Evolutionary conservation across 1,140 invertebrate genomes (phyloP).

Genomic region (Drosophila suzukii): DNA sequence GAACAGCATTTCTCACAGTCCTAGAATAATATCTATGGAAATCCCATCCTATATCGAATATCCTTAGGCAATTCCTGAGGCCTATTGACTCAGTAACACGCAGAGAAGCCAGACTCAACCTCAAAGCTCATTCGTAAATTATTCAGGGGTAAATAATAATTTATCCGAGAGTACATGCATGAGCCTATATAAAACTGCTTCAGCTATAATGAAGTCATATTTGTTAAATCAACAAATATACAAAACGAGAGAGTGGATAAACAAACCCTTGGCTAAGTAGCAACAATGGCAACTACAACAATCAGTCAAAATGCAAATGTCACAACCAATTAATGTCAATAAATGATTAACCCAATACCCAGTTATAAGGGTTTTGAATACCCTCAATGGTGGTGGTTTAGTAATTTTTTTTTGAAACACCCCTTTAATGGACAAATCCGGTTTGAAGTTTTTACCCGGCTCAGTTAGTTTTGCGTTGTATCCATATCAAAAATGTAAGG

Average conservation of each 20-base stretch:
- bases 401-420: slow-evolving; percentile 18
- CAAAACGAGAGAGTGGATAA: slow-evolving; percentile 44
- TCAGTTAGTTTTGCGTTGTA: slow-evolving; percentile 33
- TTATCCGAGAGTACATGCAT: slow-evolving; percentile 19
- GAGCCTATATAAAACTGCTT: slow-evolving; percentile 43
- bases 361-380: slow-evolving; percentile 17
- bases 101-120: slow-evolving; percentile 37
- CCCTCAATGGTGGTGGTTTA: slow-evolving; percentile 35
- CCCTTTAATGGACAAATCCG: slow-evolving; percentile 51
- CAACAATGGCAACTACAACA: slow-evolving; percentile 79
- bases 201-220: slow-evolving; percentile 74
- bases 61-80: slow-evolving; percentile 36
- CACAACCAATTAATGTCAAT: slow-evolving; percentile 84
- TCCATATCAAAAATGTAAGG: slow-evolving; percentile 31
- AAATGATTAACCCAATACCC: slow-evolving; percentile 59
- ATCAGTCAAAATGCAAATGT: slow-evolving; percentile 83
- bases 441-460: slow-evolving; percentile 32
- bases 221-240: slow-evolving; percentile 66
- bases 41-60: slow-evolving; percentile 12
- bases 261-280: slow-evolving; percentile 69
- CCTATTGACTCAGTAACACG: slow-evolving; percentile 69
- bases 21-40: background rate
- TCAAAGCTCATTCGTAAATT: slow-evolving; percentile 78
- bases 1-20: background rate
- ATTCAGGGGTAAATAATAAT: slow-evolving; percentile 54